Evolutionary conservation across 2,113 vertebrate species (phyloP).

Genomic region (Gambusia affinis): DNA sequence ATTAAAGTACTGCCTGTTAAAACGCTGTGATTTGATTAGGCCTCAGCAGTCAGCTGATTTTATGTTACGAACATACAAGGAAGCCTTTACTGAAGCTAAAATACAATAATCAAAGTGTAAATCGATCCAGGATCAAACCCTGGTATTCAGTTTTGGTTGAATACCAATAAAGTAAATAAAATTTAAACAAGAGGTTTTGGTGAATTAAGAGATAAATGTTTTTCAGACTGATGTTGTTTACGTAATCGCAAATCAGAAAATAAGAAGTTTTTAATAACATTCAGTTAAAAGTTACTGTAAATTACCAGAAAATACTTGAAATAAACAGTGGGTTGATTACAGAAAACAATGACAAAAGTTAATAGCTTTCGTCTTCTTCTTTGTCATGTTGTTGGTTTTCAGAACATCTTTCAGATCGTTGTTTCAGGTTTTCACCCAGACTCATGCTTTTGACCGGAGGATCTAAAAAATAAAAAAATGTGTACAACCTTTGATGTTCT

Average conservation of each 20-base stretch:
- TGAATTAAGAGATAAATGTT: neutral
- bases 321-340: neutral
- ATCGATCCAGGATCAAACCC: neutral
- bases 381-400: neutral
- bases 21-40: slow-evolving; percentile 66
- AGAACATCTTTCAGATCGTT: neutral
- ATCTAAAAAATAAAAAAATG: neutral
- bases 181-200: neutral
- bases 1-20: slow-evolving; percentile 73
- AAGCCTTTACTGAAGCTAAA: slow-evolving; percentile 18
- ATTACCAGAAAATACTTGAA: neutral
- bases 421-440: neutral
- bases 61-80: slow-evolving; percentile 29
- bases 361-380: neutral
- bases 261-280: neutral
- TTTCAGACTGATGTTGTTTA: neutral
- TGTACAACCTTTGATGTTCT: neutral
- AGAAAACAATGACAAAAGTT: neutral
- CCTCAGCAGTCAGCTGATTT: slow-evolving; percentile 53
- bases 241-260: neutral
- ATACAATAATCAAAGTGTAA: neutral
- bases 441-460: neutral
- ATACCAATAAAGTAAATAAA: neutral
- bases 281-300: neutral
- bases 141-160: neutral